Percentiles rank a stretch among this genome's conserved stretches.
Evolutionary conservation across 2,797 vertebrate species (phyloP).

Genomic region (Leptodactylus fallax): DNA sequence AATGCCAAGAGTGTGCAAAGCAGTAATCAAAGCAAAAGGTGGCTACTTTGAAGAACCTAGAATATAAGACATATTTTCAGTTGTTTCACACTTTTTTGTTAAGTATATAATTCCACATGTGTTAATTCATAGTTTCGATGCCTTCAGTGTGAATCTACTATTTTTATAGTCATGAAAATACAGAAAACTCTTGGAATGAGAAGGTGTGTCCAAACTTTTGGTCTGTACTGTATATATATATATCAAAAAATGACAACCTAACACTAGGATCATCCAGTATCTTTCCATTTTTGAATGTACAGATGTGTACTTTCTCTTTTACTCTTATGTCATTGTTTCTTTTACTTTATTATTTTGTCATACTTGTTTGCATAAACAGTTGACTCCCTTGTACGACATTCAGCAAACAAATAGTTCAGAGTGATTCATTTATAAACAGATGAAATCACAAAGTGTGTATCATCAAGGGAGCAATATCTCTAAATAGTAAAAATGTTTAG

Average conservation of each 20-base stretch:
- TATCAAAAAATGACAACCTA: neutral
- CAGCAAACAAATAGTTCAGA: neutral
- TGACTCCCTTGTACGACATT: slow-evolving; percentile 1
- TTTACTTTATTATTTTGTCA: slow-evolving; percentile 30
- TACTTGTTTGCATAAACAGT: slow-evolving; percentile 6
- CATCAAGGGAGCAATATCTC: neutral
- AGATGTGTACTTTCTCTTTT: neutral
- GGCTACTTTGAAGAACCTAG: too few relatives aligned
- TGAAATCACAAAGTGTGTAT: neutral
- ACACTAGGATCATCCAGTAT: neutral
- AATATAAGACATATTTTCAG: too few relatives aligned
- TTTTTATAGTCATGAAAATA: too few relatives aligned
- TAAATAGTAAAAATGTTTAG: neutral
- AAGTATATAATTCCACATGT: too few relatives aligned
- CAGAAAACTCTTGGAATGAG: too few relatives aligned
- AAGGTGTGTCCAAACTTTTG: too few relatives aligned
- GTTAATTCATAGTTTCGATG: too few relatives aligned
- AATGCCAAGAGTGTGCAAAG: too few relatives aligned
- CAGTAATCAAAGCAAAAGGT: too few relatives aligned
- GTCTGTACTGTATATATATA: too few relatives aligned
- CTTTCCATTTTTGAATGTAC: neutral
- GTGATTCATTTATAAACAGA: neutral
- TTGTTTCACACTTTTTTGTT: too few relatives aligned
- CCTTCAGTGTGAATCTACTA: too few relatives aligned
- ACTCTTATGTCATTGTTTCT: slow-evolving; percentile 29